Base-by-base conservation (phyloP, 2,113 vertebrate genomes). In the Gambusia affinis region DNA sequence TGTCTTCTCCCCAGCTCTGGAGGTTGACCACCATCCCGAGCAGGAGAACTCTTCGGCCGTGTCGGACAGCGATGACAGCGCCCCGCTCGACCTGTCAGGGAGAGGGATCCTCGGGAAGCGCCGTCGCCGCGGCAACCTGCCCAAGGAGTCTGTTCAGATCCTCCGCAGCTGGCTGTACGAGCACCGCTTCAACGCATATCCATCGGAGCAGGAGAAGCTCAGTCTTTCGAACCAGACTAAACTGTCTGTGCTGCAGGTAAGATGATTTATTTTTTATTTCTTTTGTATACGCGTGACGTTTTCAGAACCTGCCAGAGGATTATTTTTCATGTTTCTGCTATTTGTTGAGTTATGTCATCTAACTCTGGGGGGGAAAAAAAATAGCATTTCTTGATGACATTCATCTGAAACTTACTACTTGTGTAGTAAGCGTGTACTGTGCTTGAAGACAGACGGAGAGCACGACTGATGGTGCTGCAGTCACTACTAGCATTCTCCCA, bases 101-200 rank as follows among this genome's bases (percentile, higher is more conserved):
- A 92, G 91, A 60, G 87, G 91, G 66, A 90, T 92, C 72, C 70
- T 93, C 0, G 91, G 88, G 80, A 99, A 99, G 92, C 96, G 96
- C 70, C 97, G 97, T 84, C 95, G 97, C 79, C 94, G 97, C 19
- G 97, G 97, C 65, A 99, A 99, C 75, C 95, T 99, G 47, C 98
- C 98, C n/a, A 98, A 98, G 83, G 97, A 97, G 83, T 95, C 97
- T 0, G 98, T 98, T 81, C 96, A 97, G 91, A 96, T 97, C 80
- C 96, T 99, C 12, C 94, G 96, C 19, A 95, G 95, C 90, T 99
- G 98, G 98, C 94, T 99, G 33, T 99, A 97, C 1, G 93, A 98
- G 78, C 97, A 99, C 75, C 96, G 98, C 75, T 97, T 97, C 92
- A 98, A 99, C 0, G 97, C 98, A 44, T 99, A 98, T 82, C 98